Evolutionary conservation across 1,140 invertebrate genomes (phyloP).

Genomic region (Brachionus calyciflorus): DNA sequence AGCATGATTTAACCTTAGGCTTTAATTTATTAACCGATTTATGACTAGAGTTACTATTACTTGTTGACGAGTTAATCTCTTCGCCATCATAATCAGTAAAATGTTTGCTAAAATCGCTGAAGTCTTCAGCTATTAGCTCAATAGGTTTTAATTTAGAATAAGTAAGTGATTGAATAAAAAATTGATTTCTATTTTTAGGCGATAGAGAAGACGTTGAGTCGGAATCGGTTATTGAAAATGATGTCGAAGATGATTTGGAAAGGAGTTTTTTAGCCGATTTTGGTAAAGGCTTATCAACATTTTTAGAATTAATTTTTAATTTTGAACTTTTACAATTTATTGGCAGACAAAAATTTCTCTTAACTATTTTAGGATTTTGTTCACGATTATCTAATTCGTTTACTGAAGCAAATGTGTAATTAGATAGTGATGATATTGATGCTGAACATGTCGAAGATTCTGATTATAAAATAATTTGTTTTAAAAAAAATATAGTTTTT

Average conservation of each 20-base stretch:
- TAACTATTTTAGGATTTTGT: slow-evolving; percentile 1
- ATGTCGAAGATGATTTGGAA: neutral
- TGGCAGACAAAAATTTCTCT: slow-evolving; percentile 6
- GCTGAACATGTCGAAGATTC: slow-evolving; percentile 20
- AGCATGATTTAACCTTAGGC: slow-evolving; percentile 2
- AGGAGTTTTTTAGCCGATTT: no score
- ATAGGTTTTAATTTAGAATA: slow-evolving; percentile 22
- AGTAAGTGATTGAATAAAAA: slow-evolving; percentile 5
- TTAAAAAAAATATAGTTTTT: neutral
- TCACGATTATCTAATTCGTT: neutral
- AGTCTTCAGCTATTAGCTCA: slow-evolving; percentile 23
- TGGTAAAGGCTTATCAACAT: no score
- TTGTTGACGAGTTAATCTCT: neutral
- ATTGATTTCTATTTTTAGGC: neutral
- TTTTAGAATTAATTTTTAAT: neutral
- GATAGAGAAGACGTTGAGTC: neutral
- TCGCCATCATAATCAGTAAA: slow-evolving; percentile 9
- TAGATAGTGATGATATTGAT: neutral
- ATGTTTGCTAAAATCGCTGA: slow-evolving; percentile 5
- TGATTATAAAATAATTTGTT: neutral
- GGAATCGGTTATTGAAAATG: neutral
- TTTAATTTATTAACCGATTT: no score
- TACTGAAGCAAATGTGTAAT: slow-evolving; percentile 8
- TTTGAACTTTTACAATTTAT: slow-evolving; percentile 11
- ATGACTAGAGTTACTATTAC: no score